Base-by-base conservation (phyloP, 2,113 vertebrate genomes). In the Gallinago undulata region DNA sequence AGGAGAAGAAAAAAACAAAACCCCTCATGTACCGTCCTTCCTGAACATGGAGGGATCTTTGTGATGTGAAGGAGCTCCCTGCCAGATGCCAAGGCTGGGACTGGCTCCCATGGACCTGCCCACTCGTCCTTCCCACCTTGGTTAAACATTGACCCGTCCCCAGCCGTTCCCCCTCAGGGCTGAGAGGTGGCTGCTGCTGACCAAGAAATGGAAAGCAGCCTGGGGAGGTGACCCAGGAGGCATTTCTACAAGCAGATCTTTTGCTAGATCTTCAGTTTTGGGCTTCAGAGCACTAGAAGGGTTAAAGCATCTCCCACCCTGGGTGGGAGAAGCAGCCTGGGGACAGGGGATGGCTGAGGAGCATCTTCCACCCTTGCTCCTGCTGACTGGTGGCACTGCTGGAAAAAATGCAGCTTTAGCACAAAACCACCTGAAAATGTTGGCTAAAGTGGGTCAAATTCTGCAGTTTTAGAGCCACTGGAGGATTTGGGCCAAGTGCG, bases 101-200 rank as follows among this genome's bases (percentile, higher is more conserved):
- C 21, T 25, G 70, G 45, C 66, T 92, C 91, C 31, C 59, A 45
- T 3, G 5, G 77, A 47, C 22, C 70, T 72, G 35, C 87, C 35
- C 67, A 23, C 69, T 37, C 3, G 10, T 85, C 80, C 87, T 80
- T 75, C 68, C 87, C 74, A 23, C 50, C 75, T 27, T 4, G 35
- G 98, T 98, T 98, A 98, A 98, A 98, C 95, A 98, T 98, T 98
- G 96, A 98, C 97, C 47, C 10, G 5, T 48, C 30, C 64, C 88
- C 10, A 33, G 76, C 22, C 72, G 10, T 56, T 86, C 51, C 87
- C n/a, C 90, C 3, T 12, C 33, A 11, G 64, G 68, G 72, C 53
- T 0, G 11, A 56, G 93, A 81, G 51, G 43, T 11, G 27, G 45
- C 55, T 72, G 66, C 90, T 70, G 51, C 66, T 93, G 89, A 73